phyloP scores from a whole-genome alignment of 2,888 invertebrate genomes.

The Ophioninae sp. region DNA sequence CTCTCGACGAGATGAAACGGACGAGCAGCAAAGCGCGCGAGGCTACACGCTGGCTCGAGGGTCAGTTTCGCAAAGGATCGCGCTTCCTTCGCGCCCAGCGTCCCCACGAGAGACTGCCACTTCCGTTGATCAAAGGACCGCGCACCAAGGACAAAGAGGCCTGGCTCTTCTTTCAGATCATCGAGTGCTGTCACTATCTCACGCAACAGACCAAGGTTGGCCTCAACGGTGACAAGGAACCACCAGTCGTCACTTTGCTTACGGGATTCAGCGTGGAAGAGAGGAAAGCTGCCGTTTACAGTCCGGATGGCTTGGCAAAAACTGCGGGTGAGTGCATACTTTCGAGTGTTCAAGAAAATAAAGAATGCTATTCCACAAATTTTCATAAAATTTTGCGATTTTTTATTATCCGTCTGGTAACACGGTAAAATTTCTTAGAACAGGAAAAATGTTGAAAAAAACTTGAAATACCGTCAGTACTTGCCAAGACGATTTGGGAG shows the following conservation, averaged over 20 bases:
- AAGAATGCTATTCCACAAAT: no score
- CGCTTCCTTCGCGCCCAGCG: slow-evolving; percentile 94
- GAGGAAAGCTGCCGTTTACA: slow-evolving; percentile 84
- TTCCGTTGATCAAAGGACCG: slow-evolving; percentile 89
- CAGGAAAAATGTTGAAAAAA: no score
- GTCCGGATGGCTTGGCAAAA: slow-evolving; percentile 89
- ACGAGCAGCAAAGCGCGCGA: slow-evolving; percentile 92
- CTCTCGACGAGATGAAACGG: slow-evolving; percentile 93
- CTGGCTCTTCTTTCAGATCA: slow-evolving; percentile 90
- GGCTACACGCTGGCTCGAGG: slow-evolving; percentile 96
- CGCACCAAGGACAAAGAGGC: slow-evolving; percentile 89
- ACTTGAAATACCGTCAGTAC: no score
- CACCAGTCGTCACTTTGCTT: slow-evolving; percentile 88
- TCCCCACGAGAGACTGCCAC: slow-evolving; percentile 89
- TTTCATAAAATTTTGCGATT: no score
- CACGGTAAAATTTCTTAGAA: no score
- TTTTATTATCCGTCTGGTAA: no score
- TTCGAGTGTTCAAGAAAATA: not conserved
- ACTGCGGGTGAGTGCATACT: slow-evolving; percentile 83
- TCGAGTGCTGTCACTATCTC: slow-evolving; percentile 92
- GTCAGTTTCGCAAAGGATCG: slow-evolving; percentile 92
- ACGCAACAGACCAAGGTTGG: slow-evolving; percentile 82
- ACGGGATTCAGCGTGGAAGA: slow-evolving; percentile 85
- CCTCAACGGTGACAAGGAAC: slow-evolving; percentile 79
- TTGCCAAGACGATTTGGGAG: no score